A percentile compares a stretch with the other conserved stretches of the same genome.
Evolutionary conservation across 92 coral and sea anemone genomes (phyloP).

Genomic region (Palythoa grandiflora): DNA sequence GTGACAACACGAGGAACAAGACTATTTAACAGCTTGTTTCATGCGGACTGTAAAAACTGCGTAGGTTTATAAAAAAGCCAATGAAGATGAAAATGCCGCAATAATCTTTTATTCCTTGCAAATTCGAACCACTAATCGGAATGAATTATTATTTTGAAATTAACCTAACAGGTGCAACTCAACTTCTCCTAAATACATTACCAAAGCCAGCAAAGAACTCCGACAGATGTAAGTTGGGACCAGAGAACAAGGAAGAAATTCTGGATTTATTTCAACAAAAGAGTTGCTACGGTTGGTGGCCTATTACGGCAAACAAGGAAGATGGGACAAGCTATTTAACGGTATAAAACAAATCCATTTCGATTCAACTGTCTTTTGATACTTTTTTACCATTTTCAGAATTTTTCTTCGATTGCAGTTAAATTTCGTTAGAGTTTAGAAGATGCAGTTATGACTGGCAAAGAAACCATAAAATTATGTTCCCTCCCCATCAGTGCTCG

Average conservation of each 20-base stretch:
- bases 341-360: background rate
- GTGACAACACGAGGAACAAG: no score
- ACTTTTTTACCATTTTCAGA: background rate
- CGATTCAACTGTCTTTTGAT: background rate
- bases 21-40: no score
- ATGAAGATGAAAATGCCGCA: no score
- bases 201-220: slow-evolving; percentile 74
- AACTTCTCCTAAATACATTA: slow-evolving; percentile 71
- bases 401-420: no score
- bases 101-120: background rate
- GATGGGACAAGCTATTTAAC: slow-evolving; percentile 29
- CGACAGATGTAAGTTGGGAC: slow-evolving; percentile 54
- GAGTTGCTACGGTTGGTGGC: slow-evolving; percentile 90
- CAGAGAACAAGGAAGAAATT: slow-evolving; percentile 27
- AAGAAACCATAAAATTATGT: background rate
- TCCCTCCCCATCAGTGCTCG: no score
- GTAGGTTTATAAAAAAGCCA: no score
- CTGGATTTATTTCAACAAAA: slow-evolving; percentile 76
- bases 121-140: background rate
- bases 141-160: background rate
- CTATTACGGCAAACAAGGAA: slow-evolving; percentile 64
- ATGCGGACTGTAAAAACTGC: no score
- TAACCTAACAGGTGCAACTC: slow-evolving; percentile 65
- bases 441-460: no score
- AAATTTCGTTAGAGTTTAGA: no score